phyloP scores from a whole-genome alignment of 2,113 vertebrate genomes.

The Galeopterus variegatus region DNA sequence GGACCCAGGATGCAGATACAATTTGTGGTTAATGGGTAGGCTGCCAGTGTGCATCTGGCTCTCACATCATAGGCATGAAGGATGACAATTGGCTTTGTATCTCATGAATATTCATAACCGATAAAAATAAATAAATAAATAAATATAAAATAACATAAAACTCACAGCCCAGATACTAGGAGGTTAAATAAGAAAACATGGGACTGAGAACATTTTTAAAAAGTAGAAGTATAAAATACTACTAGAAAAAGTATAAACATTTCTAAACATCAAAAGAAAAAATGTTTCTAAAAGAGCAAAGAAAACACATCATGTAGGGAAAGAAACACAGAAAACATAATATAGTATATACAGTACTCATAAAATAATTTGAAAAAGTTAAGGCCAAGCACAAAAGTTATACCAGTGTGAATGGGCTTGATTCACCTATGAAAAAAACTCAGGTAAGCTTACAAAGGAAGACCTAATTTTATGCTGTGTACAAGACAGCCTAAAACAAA shows the following conservation, averaged over 20 bases:
- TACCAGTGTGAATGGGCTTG: not conserved
- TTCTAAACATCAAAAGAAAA: constrained; percentile 15
- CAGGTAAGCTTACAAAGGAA: not conserved
- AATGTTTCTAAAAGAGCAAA: not conserved
- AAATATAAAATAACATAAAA: not conserved
- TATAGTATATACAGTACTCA: not conserved
- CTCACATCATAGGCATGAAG: too few species aligned
- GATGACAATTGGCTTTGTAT: too few species aligned
- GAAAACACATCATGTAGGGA: too few species aligned
- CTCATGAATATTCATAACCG: too few species aligned
- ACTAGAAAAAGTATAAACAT: not conserved
- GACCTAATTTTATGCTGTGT: not conserved
- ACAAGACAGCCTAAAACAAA: not conserved
- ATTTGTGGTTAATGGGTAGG: too few species aligned
- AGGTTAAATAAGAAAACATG: not conserved
- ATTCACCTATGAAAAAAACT: not conserved
- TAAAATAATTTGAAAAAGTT: constrained; percentile 23
- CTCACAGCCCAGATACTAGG: constrained; percentile 3
- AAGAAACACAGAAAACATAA: not conserved
- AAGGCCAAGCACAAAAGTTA: not conserved
- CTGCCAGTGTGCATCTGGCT: too few species aligned
- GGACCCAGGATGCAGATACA: too few species aligned
- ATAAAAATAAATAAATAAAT: not conserved
- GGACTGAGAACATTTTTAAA: not conserved
- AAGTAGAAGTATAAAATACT: not conserved